phyloP scores from a whole-genome alignment of 1,140 invertebrate genomes.

The Eciton burchellii region DNA sequence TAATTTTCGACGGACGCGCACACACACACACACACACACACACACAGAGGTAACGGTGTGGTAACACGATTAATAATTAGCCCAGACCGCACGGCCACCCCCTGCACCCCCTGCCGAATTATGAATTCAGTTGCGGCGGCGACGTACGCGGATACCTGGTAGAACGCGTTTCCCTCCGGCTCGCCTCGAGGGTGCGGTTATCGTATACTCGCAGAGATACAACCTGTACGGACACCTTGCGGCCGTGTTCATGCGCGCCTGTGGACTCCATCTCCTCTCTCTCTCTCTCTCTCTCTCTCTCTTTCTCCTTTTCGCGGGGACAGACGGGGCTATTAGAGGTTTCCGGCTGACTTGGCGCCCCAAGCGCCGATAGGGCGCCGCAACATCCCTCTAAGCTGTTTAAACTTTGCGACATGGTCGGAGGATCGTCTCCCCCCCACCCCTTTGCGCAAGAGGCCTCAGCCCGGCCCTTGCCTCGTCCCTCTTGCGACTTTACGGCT shows the following conservation, averaged over 20 bases:
- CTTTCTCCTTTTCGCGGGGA: slow-evolving; percentile 60
- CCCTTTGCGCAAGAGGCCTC: slow-evolving; percentile 8
- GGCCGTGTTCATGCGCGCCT: slow-evolving; percentile 49
- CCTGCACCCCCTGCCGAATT: slow-evolving; percentile 55
- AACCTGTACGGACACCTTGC: slow-evolving; percentile 70
- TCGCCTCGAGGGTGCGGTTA: slow-evolving; percentile 75
- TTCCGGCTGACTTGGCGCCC: slow-evolving; percentile 81
- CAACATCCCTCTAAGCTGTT: slow-evolving; percentile 82
- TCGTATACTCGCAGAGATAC: slow-evolving; percentile 72
- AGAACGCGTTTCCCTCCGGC: slow-evolving; percentile 65
- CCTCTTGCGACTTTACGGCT: slow-evolving; percentile 79
- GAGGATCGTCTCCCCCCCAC: slow-evolving; percentile 49
- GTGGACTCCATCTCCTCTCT: slow-evolving; percentile 49
- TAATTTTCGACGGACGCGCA: slow-evolving; percentile 44
- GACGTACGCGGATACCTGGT: slow-evolving; percentile 70
- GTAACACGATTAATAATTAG: slow-evolving; percentile 54
- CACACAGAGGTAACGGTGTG: not conserved
- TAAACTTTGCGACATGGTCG: slow-evolving; percentile 80
- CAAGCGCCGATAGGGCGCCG: slow-evolving; percentile 72
- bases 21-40: not conserved
- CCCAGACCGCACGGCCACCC: not conserved
- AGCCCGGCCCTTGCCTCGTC: slow-evolving; percentile 63
- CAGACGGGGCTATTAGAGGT: slow-evolving; percentile 82
- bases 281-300: slow-evolving; percentile 13
- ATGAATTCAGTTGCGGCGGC: slow-evolving; percentile 72